A percentile compares a stretch with the other conserved stretches of the same genome.
Evolutionary conservation across 2,888 invertebrate genomes (phyloP).

Genomic region (Nymphalis urticae): DNA sequence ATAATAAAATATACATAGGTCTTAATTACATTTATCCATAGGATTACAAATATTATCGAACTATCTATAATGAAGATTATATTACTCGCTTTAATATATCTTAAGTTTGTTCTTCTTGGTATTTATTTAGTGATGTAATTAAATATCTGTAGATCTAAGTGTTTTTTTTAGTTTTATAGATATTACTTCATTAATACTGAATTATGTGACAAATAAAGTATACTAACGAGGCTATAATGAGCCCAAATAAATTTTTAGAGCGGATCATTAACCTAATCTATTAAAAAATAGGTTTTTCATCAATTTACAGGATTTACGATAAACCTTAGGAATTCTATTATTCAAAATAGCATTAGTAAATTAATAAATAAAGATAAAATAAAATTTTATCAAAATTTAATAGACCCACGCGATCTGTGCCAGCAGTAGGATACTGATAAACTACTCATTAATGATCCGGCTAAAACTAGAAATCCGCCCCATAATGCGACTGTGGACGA

Average conservation of each 20-base stretch:
- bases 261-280: too few relatives aligned
- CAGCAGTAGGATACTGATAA: conserved; percentile 67
- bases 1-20: not conserved
- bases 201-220: too few relatives aligned
- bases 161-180: too few relatives aligned
- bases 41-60: not conserved
- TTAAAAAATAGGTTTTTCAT: too few relatives aligned
- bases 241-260: too few relatives aligned
- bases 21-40: not conserved
- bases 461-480: conserved; percentile 82
- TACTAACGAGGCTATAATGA: too few relatives aligned
- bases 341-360: not conserved
- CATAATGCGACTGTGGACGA: conserved; percentile 84
- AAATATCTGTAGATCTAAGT: too few relatives aligned
- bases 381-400: conserved; percentile 56
- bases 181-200: too few relatives aligned
- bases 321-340: not conserved
- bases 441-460: conserved; percentile 82
- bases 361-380: conserved; percentile 2
- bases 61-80: not conserved
- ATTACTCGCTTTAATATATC: not conserved
- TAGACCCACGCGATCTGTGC: conserved; percentile 64
- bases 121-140: not conserved
- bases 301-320: too few relatives aligned
- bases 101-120: not conserved